phyloP scores from a whole-genome alignment of 2,797 vertebrate genomes.

The Melanotaenia boesemani region DNA sequence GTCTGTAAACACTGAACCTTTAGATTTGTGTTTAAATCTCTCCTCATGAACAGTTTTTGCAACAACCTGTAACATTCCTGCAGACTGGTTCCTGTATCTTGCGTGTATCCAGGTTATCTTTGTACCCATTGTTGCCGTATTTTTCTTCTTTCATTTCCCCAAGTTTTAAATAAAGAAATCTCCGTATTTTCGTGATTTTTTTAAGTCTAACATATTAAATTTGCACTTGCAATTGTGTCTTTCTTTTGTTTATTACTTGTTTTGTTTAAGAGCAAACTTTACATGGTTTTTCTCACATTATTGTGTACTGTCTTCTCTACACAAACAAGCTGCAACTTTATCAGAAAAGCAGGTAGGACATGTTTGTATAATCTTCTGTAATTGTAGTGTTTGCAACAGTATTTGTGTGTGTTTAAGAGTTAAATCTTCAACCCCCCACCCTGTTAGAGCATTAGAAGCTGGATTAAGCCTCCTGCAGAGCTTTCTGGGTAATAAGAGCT shows the following conservation, averaged over 20 bases:
- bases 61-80: not conserved
- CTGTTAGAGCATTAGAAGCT: slow-evolving; percentile 71
- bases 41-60: not conserved
- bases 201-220: not conserved
- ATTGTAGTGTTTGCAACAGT: slow-evolving; percentile 33
- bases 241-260: not conserved
- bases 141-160: not conserved
- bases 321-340: slow-evolving; percentile 42
- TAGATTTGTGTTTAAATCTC: not conserved
- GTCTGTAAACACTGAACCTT: not conserved
- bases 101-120: not conserved
- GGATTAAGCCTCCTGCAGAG: slow-evolving; percentile 77
- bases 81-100: too few species aligned
- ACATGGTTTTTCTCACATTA: not conserved
- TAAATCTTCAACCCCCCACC: slow-evolving; percentile 64
- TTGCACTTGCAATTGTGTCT: not conserved
- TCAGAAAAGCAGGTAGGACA: slow-evolving; percentile 79
- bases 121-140: not conserved
- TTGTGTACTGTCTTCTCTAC: slow-evolving; percentile 1
- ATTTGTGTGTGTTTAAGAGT: slow-evolving; percentile 48
- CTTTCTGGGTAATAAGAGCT: slow-evolving; percentile 78
- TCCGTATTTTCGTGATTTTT: too few species aligned
- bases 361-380: slow-evolving; percentile 21
- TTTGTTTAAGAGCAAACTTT: not conserved
- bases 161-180: not conserved